Evolutionary conservation across 1,140 invertebrate genomes (phyloP).

Genomic region (Bombus confusus): DNA sequence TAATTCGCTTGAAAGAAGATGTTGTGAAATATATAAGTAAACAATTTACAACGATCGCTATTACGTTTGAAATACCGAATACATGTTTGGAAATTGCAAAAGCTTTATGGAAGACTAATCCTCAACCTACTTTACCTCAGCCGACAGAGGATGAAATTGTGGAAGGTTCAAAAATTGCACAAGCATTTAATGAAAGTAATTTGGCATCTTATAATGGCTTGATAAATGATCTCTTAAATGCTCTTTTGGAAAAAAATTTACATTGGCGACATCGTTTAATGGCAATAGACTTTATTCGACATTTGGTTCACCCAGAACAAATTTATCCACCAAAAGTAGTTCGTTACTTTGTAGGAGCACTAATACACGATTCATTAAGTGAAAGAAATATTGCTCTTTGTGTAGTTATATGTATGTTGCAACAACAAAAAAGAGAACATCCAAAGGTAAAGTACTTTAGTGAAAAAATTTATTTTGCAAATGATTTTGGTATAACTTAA

Average conservation of each 20-base stretch:
- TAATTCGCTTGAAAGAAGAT: constrained; percentile 88
- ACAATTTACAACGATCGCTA: constrained; percentile 84
- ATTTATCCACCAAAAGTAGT: constrained; percentile 86
- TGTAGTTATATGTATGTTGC: constrained; percentile 86
- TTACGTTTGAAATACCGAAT: constrained; percentile 84
- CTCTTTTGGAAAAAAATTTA: constrained; percentile 87
- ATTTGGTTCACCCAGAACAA: constrained; percentile 88
- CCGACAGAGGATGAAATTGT: constrained; percentile 76
- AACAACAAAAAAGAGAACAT: constrained; percentile 89
- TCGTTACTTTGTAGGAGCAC: constrained; percentile 85
- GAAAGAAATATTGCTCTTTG: constrained; percentile 88
- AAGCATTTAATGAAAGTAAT: constrained; percentile 80
- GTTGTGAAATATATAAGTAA: constrained; percentile 82
- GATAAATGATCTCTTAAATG: constrained; percentile 85
- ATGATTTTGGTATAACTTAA: not conserved
- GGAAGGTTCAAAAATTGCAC: constrained; percentile 77
- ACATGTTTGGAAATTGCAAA: constrained; percentile 82
- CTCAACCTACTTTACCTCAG: constrained; percentile 60
- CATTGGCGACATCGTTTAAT: constrained; percentile 92
- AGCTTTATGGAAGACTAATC: constrained; percentile 78
- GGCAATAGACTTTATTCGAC: constrained; percentile 87
- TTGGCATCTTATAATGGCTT: constrained; percentile 85
- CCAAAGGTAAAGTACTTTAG: constrained; percentile 69
- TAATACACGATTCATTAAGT: constrained; percentile 90
- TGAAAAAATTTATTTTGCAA: constrained; percentile 17